Evolutionary conservation across 2,888 invertebrate species (phyloP), one percentile per base, ranked within the genome.

Genomic region (Synergus itoensis): DNA sequence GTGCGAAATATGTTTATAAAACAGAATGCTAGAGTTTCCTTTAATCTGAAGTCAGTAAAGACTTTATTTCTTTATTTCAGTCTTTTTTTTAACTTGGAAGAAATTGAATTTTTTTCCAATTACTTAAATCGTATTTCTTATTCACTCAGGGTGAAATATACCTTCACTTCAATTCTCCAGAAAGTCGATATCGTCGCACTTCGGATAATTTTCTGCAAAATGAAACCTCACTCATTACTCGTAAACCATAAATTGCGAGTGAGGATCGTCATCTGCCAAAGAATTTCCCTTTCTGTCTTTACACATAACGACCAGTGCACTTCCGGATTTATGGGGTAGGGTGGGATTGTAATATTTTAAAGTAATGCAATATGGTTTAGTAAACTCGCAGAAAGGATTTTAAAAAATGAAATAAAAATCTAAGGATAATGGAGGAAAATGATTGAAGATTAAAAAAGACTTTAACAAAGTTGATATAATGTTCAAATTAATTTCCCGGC

Each of bases 311-410:
- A 60, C 11, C 28, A 48, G 69, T 48, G 11, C 40, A 73, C 53
- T 73, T 40, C 12, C 48, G 11, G 28, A 53, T 53, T 28, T 53
- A 48, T 45, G 8, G 36, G 53, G n/a, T 48, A 65, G 73, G 80
- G 45, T 77, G 69, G 40, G 75, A 57, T 79, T 73, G 82, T 79
- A 84, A 82, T 81, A 81, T 84, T 82, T 85, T 78, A 80, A 80
- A 81, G 69, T 81, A 76, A 77, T 81, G 80, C 80, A 84, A 84
- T 85, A 80, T 84, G 80, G 79, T 81, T 86, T 83, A 79, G 53
- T n/a, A 73, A 4, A 53, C 21, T 4, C 16, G 16, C 21, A 53
- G 21, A 18, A n/a, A 53, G 28, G 14, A 36, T 11, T 36, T 36
- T 36, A 28, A 73, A 53, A 5, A 36, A 1, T 9, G 18, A 18